Percentiles rank a stretch among this genome's conserved stretches.
phyloP scores from a whole-genome alignment of 2,113 vertebrate genomes.

The Cynoglossus semilaevis region DNA sequence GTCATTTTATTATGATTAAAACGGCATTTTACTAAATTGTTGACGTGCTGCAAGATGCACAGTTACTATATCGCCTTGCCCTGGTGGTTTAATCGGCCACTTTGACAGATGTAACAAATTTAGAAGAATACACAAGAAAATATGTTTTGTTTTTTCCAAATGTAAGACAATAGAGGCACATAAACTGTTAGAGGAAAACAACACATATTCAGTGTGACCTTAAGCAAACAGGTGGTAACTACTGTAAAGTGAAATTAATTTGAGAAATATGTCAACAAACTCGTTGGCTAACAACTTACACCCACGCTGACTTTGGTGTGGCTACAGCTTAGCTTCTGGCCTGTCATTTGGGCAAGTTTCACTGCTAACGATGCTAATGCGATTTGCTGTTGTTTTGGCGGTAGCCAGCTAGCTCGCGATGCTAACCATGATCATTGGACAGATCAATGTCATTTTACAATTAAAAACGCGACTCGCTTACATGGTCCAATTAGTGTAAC shows the following conservation, averaged over 20 bases:
- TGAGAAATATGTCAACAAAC: constrained; percentile 53
- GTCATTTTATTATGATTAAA: no score
- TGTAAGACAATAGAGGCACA: no score
- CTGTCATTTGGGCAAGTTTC: neutral
- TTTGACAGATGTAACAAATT: no score
- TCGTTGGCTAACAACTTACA: constrained; percentile 5
- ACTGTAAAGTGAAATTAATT: constrained; percentile 6
- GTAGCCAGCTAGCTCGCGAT: constrained; percentile 1
- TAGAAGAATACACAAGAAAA: no score
- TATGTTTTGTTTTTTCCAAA: no score
- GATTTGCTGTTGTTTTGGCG: neutral
- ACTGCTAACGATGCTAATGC: constrained; percentile 3
- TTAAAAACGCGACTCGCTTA: constrained; percentile 18
- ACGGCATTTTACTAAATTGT: no score
- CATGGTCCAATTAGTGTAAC: constrained; percentile 3
- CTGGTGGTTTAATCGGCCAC: no score
- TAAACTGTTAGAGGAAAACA: no score
- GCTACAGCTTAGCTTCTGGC: neutral
- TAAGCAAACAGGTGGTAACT: neutral
- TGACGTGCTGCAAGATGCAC: no score
- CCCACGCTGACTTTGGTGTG: neutral
- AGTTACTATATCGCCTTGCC: no score
- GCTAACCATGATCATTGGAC: constrained; percentile 46
- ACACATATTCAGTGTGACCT: neutral
- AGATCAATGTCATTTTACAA: constrained; percentile 52